These are phyloP conservation scores for Rhyacophila brunnea DNA, from an alignment of 1,140 invertebrate species.

Conservation along the genomic window DNA sequence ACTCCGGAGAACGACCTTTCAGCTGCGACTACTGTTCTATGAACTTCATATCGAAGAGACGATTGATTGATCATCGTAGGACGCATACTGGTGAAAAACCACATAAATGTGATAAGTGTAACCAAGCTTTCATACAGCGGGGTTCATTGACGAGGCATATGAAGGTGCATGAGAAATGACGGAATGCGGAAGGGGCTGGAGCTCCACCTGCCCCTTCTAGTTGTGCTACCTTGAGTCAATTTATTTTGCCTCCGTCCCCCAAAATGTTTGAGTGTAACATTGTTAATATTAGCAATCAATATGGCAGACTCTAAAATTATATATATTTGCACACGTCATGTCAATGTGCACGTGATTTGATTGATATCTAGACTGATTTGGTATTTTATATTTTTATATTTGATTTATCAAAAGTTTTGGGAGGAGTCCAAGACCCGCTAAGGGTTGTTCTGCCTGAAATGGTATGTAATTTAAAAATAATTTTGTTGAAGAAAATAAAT, in stretches of 20 bases:
- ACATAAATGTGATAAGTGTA: conserved; percentile 61
- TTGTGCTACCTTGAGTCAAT: neutral
- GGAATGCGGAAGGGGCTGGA: conserved; percentile 10
- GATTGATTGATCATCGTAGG: conserved; percentile 56
- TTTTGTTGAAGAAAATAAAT: too few species aligned
- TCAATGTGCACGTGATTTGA: too few species aligned
- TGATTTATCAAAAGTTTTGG: too few species aligned
- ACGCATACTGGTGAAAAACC: conserved; percentile 72
- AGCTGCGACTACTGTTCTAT: conserved; percentile 61
- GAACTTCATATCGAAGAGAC: conserved; percentile 44
- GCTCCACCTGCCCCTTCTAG: neutral
- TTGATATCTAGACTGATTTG: too few species aligned
- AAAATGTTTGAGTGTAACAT: neutral
- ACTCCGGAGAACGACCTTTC: conserved; percentile 61
- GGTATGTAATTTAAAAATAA: too few species aligned
- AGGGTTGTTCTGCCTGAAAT: too few species aligned
- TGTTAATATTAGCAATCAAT: too few species aligned
- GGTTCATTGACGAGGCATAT: conserved; percentile 55
- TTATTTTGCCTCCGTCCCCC: neutral
- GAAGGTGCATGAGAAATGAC: conserved; percentile 42
- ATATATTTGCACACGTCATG: too few species aligned
- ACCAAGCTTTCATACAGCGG: conserved; percentile 57
- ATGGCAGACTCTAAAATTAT: too few species aligned
- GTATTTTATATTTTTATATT: too few species aligned
- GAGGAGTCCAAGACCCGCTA: too few species aligned